Evolutionary conservation across 2,113 vertebrate genomes (phyloP), one percentile per base, ranked within the genome.

Genomic region (Oreochromis spilurus): DNA sequence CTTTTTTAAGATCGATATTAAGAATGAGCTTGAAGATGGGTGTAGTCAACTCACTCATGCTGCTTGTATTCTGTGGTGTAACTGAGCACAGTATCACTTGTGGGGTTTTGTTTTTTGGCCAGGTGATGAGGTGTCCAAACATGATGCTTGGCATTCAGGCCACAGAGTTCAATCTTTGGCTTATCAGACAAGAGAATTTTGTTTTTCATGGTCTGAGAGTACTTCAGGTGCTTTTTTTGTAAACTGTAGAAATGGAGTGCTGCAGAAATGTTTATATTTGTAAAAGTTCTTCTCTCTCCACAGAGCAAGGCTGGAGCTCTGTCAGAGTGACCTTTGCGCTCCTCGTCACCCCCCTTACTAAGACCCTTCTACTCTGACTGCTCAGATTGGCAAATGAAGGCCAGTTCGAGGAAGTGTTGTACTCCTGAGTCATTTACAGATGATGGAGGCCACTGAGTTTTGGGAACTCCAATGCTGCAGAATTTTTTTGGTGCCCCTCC

Each of bases 101-200:
- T 48, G 24, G 14, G 0, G 0, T 16, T 16, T 58, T 36, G 8
- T 34, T 12, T 36, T 65, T 62, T 24, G 21, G 21, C 21, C 21
- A 24, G 21, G 21, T 24, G 21, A 24, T 24, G 21, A 24, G 21
- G 21, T 24, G 21, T 24, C 9, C 31, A 36, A 34, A 62, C 58
- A n/a, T 36, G 31, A 62, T 36, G 58, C 16, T 62, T 62, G 17
- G 31, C 31, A 62, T 62, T 62, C 58, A 36, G 31, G 17, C 5
- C 58, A 36, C 29, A 62, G 9, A 24, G 21, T 1, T 31, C 9
- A 62, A 36, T 62, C 31, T 62, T 62, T 11, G 31, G 58, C 3
- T 62, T 36, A 36, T 62, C 17, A 62, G 31, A 36, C 31, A 36
- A 5, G 58, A 3, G 31, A 62, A 62, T 11, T 62, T 19, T 34